Evolutionary conservation across 2,797 vertebrate genomes (phyloP), one percentile per base, ranked within the genome.

Genomic region (Siniperca scherzeri): DNA sequence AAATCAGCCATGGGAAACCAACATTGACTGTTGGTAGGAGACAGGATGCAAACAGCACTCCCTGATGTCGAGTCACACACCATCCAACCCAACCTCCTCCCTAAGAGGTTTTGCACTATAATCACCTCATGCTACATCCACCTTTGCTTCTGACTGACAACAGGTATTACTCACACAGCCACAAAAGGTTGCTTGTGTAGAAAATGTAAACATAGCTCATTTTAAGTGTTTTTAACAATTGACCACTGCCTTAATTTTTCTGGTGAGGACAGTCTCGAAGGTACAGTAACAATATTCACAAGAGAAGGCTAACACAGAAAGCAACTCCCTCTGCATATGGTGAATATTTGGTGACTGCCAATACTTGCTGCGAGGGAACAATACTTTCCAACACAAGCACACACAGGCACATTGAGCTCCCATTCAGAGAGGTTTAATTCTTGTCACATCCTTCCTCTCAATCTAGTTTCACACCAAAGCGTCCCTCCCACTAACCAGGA

Each of bases 81-180:
- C 48, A 42, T 70, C 55, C 44, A 70, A 36, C 27, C 22, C 16
- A 2, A 62, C 68, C 67, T 70, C 30, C 30, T 68, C 56, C 65
- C 65, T 27, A 38, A 68, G 77, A 80, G 67, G 7, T 52, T 84
- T 81, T 75, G n/a, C 52, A 46, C 64, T 50, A 25, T 52, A 71
- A 87, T 77, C 59, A 75, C 78, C 59, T 74, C 74, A 38, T 30
- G 44, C 67, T 69, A 33, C 71, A 84, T 74, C 78, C 42, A 64
- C 73, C 71, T 80, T 73, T 68, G 55, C 74, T 46, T 64, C 53
- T 13, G 71, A 74, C 79, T 77, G 61, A 74, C 56, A 55, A 66
- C 62, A 68, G 19, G 12, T 62, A 74, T 89, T 65, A 81, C 44
- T 86, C 77, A 82, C 27, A 42, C 30, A 3, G 40, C 74, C 50